Conservation (phyloP, 2,797 vertebrate genomes). For the Acanthis flammea region DNA sequence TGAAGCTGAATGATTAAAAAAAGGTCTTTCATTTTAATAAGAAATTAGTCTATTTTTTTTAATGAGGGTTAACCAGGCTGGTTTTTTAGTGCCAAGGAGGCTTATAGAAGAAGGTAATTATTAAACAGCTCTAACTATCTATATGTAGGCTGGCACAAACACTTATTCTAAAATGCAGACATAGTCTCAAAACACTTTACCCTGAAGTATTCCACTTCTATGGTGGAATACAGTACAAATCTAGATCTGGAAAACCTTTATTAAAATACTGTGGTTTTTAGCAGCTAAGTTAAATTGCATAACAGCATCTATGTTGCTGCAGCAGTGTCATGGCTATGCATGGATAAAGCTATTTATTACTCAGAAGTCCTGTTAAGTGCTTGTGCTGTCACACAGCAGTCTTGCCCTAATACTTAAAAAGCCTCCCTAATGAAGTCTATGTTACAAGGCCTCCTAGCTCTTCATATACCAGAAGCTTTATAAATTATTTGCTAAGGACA, state of each 20-base stretch:
- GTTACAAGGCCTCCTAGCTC: neutral
- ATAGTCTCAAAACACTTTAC: neutral
- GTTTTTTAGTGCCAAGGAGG: neutral
- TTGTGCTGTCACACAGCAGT: neutral
- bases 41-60: conserved; percentile 52
- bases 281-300: neutral
- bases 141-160: neutral
- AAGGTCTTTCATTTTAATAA: conserved; percentile 3
- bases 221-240: neutral
- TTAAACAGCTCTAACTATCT: neutral
- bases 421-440: neutral
- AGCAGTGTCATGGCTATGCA: neutral
- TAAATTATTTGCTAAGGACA: neutral
- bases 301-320: neutral
- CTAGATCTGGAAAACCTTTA: neutral
- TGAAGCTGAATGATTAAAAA: conserved; percentile 29
- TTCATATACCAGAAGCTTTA: neutral
- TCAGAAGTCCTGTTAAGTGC: neutral
- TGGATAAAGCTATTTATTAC: neutral
- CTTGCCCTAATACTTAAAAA: neutral
- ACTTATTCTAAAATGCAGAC: neutral
- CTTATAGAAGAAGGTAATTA: conserved; percentile 3
- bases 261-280: neutral
- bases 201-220: neutral
- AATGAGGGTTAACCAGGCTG: neutral